Percentiles rank a stretch among this genome's conserved stretches.
These are phyloP conservation scores for Pelochelys cantorii DNA, from an alignment of 2,797 vertebrate species.

Conservation along the genomic window DNA sequence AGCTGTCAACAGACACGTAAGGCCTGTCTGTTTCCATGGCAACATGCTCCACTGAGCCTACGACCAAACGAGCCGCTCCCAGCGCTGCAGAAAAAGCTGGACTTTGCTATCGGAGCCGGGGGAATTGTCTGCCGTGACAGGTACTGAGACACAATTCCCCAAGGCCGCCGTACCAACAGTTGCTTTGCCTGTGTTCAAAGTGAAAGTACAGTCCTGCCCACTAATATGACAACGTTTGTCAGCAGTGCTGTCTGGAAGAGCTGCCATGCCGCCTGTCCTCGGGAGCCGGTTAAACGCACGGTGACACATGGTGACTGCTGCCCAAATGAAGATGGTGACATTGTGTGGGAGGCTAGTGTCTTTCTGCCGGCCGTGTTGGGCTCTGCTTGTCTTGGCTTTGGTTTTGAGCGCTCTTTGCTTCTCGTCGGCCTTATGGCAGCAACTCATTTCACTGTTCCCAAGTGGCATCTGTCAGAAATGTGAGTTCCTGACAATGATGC, in stretches of 20 bases:
- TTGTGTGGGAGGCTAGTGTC: neutral
- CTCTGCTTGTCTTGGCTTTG: rapidly evolving
- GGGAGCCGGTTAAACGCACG: neutral
- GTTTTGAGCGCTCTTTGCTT: neutral
- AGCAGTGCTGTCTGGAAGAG: neutral
- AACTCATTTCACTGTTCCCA: neutral
- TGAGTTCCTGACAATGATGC: neutral
- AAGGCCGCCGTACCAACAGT: neutral
- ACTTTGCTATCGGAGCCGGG: neutral
- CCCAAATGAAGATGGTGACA: neutral
- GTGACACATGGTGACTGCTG: neutral
- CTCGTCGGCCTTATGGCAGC: rapidly evolving
- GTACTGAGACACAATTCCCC: neutral
- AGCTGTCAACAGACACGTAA: conserved; percentile 70
- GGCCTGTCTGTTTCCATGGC: conserved; percentile 74
- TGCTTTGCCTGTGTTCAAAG: neutral
- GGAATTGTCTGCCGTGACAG: neutral
- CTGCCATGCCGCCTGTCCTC: neutral
- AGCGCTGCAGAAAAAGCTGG: neutral
- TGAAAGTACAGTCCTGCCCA: neutral
- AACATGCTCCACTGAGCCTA: conserved; percentile 46
- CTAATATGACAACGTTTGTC: neutral
- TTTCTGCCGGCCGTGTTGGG: neutral
- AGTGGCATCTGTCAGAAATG: rapidly evolving
- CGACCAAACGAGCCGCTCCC: conserved; percentile 56